These are phyloP conservation scores for Lypha dubia DNA, from an alignment of 2,888 invertebrate genomes.

Conservation along the genomic window DNA sequence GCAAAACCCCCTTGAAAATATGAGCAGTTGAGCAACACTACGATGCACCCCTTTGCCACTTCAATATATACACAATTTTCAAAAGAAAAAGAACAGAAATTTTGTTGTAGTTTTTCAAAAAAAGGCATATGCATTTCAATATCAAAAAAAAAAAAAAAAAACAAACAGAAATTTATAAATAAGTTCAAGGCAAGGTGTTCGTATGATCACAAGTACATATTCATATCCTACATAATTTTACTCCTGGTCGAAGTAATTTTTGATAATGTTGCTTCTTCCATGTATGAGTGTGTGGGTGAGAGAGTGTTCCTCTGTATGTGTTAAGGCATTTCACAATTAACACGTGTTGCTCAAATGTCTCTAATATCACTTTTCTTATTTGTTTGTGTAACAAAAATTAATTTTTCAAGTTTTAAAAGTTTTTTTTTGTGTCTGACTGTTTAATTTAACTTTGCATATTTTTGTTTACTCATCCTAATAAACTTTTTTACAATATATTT, in stretches of 20 bases:
- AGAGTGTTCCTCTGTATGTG: too few relatives aligned
- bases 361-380: conserved; percentile 4
- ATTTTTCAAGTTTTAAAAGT: conserved; percentile 23
- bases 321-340: conserved; percentile 26
- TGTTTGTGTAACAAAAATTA: conserved; percentile 23
- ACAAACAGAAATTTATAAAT: too few relatives aligned
- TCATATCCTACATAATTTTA: neutral
- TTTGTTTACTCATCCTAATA: conserved; percentile 1
- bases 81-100: conserved; percentile 36
- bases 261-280: neutral
- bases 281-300: neutral
- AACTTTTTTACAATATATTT: neutral
- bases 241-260: neutral
- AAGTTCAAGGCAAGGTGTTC: conserved; percentile 55
- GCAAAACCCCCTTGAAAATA: conserved; percentile 9
- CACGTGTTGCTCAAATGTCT: conserved; percentile 42
- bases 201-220: conserved; percentile 11
- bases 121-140: conserved; percentile 43
- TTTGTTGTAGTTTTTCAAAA: conserved; percentile 27
- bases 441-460: conserved; percentile 54
- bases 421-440: neutral
- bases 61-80: neutral
- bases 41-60: conserved; percentile 40
- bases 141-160: conserved; percentile 10
- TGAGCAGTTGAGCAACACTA: neutral